phyloP scores from a whole-genome alignment of 2,888 invertebrate species.

The Pseudococcus longispinus region DNA sequence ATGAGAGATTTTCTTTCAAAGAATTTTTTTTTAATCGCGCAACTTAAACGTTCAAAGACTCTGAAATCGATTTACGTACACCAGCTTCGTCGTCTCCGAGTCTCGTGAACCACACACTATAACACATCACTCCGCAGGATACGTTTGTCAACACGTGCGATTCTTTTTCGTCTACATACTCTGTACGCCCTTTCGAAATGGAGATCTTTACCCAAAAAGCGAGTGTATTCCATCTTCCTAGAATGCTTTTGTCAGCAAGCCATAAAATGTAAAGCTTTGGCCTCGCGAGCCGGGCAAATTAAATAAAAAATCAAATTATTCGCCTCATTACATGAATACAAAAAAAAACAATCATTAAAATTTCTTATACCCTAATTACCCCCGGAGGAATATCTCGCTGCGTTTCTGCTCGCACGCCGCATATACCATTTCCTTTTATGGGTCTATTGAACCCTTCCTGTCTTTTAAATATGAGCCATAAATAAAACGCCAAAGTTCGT shows the following conservation, averaged over 20 bases:
- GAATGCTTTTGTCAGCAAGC: background rate
- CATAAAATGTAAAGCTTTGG: background rate
- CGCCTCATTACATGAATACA: slow-evolving; percentile 18
- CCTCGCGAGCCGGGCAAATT: background rate
- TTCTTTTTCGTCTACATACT: background rate
- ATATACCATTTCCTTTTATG: background rate
- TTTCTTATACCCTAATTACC: slow-evolving; percentile 24
- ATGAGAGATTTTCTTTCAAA: background rate
- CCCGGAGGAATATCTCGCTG: background rate
- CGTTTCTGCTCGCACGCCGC: background rate
- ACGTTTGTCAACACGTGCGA: background rate
- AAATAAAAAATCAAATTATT: slow-evolving; percentile 22
- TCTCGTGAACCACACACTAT: background rate
- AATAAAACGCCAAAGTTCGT: slow-evolving; percentile 12
- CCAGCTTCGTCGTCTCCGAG: background rate
- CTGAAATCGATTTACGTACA: background rate
- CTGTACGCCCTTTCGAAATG: background rate
- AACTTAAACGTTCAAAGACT: background rate
- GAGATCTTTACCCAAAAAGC: background rate
- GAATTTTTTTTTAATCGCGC: background rate
- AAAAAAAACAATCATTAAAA: slow-evolving; percentile 24
- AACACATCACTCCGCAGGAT: background rate
- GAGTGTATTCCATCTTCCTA: too few relatives aligned
- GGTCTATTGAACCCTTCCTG: background rate
- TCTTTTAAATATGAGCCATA: background rate